Conservation (phyloP, 2,888 invertebrate species). For the Axea sp. region DNA sequence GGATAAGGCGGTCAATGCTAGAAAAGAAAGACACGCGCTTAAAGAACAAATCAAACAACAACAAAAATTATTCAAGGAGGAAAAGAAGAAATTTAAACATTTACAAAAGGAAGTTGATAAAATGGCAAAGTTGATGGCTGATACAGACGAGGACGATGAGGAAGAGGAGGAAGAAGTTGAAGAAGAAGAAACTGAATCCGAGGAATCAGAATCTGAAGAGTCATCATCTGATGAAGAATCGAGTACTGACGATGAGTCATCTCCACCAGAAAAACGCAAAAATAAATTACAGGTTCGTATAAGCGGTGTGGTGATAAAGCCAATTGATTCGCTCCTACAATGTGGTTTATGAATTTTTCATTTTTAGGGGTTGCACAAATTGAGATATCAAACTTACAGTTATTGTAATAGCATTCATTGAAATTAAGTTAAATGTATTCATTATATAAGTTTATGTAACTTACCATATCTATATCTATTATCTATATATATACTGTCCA, state of each 20-base stretch:
- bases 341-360: no score
- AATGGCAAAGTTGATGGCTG: conserved; percentile 93
- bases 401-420: no score
- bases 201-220: conserved; percentile 81
- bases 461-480: no score
- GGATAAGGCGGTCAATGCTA: conserved; percentile 86
- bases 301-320: no score
- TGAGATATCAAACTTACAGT: no score
- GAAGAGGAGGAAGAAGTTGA: conserved; percentile 80
- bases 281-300: conserved; percentile 71
- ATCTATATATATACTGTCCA: no score
- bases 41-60: conserved; percentile 91
- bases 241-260: conserved; percentile 85
- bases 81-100: conserved; percentile 90
- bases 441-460: no score
- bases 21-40: conserved; percentile 88
- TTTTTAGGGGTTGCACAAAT: no score
- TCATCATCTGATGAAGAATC: conserved; percentile 77
- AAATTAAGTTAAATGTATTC: no score
- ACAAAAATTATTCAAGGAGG: conserved; percentile 87
- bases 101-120: conserved; percentile 93
- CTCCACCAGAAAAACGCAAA: conserved; percentile 78
- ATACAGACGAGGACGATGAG: conserved; percentile 85
- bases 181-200: conserved; percentile 75
- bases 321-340: no score